phyloP scores from a whole-genome alignment of 2,797 vertebrate species.

The Chaunax sp. region DNA sequence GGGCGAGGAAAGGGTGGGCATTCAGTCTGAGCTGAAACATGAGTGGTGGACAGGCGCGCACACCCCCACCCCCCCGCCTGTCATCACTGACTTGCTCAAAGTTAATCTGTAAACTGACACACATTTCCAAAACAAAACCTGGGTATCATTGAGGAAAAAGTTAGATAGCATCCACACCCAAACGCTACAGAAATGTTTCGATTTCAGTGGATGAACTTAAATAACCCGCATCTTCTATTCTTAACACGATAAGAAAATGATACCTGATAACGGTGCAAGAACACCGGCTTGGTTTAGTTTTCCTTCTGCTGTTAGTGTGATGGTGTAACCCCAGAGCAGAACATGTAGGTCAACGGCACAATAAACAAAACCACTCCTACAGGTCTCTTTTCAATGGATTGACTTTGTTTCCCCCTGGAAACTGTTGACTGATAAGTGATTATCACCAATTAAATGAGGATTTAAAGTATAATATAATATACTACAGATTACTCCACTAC shows the following conservation, averaged over 20 bases:
- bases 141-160: neutral
- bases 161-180: too few species aligned
- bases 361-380: neutral
- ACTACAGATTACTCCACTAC: neutral
- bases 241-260: too few species aligned
- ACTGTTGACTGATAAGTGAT: too few species aligned
- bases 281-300: neutral
- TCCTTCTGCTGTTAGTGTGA: neutral
- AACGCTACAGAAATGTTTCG: neutral
- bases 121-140: slow-evolving; percentile 13
- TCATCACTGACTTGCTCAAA: slow-evolving; percentile 39
- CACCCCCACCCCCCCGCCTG: slow-evolving; percentile 46
- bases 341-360: neutral
- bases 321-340: neutral
- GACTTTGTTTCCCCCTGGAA: neutral
- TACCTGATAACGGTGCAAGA: slow-evolving; percentile 3
- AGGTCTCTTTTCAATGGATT: neutral
- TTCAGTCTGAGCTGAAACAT: slow-evolving; percentile 4
- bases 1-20: slow-evolving; percentile 24
- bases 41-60: slow-evolving; percentile 65
- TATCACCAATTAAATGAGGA: too few species aligned
- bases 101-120: slow-evolving; percentile 43
- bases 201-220: neutral
- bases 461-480: neutral
- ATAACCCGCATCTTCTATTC: neutral